Base-by-base conservation (phyloP, 92 coral and sea anemone genomes). In the Umimayanthus kanabou region DNA sequence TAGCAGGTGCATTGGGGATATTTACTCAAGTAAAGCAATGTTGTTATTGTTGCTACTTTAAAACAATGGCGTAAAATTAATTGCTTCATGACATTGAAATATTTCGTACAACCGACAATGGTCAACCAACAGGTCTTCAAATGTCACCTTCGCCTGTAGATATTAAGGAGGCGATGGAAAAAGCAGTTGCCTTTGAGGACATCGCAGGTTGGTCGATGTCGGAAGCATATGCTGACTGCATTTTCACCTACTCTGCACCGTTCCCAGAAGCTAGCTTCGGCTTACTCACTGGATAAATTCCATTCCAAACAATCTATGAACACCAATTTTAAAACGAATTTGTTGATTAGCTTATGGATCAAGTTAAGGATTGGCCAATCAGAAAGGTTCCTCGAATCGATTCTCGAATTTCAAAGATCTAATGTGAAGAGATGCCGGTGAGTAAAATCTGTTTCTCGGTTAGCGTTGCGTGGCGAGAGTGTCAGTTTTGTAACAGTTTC, bases 141-240 rank as follows among this genome's bases (percentile, higher is more conserved):
- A 78, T 74, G 73, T 88, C 86, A 90, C 89, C 94, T 86, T 88
- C 92, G 71, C 91, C 92, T n/a, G 91, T 91, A 40, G 99, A 94
- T 90, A 96, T 96, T 79, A 96, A 80, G 14, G 98, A 95, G 55
- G 95, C 98, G 53, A 96, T 95, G 55, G 99, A 95, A 89, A 96
- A 96, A 47, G 98, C 99, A 2, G 97, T 93, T 55, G 99, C 99
- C 70, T 93, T 95, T 26, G 94, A 88, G 9, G 99, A 96, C 93
- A 96, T 87, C 20, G 90, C 66, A 7, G 87, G 77, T 42, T 83
- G 87, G 14, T 83, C 87, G 77, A 11, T 67, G 61, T 83, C 66
- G 15, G 33, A 45, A 25, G 64, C 87, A 26, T 29, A 70, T 45
- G 65, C 40, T 83, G 87, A 69, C 61, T 83, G 77, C 87, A 83